phyloP scores from a whole-genome alignment of 1,140 invertebrate genomes.

The Myzus persicae region DNA sequence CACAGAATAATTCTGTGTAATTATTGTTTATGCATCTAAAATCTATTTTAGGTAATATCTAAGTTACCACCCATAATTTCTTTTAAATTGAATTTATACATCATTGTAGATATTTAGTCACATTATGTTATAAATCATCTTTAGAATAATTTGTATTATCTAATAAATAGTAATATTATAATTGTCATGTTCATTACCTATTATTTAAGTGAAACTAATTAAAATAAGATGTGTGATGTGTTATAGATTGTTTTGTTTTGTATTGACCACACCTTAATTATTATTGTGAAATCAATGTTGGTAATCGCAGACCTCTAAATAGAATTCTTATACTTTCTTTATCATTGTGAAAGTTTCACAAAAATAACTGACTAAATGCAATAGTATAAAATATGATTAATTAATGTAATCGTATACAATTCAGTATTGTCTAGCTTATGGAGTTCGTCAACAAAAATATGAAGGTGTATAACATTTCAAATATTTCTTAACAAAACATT shows the following conservation, averaged over 20 bases:
- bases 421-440: not conserved
- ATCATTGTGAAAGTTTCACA: not conserved
- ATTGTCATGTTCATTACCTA: not conserved
- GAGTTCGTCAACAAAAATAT: not conserved
- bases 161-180: not conserved
- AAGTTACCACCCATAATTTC: not conserved
- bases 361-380: not conserved
- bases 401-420: not conserved
- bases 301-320: not conserved
- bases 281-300: not conserved
- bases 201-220: not conserved
- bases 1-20: too few species aligned
- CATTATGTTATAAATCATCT: not conserved
- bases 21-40: not conserved
- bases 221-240: not conserved
- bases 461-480: not conserved
- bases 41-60: not conserved
- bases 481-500: not conserved
- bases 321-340: conserved; percentile 14
- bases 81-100: not conserved
- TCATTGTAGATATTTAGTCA: not conserved
- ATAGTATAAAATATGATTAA: not conserved
- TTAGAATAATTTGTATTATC: not conserved
- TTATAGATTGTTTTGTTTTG: not conserved
- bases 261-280: not conserved